Evolutionary conservation across 2,113 vertebrate species (phyloP).

Genomic region (Saiga tatarica): DNA sequence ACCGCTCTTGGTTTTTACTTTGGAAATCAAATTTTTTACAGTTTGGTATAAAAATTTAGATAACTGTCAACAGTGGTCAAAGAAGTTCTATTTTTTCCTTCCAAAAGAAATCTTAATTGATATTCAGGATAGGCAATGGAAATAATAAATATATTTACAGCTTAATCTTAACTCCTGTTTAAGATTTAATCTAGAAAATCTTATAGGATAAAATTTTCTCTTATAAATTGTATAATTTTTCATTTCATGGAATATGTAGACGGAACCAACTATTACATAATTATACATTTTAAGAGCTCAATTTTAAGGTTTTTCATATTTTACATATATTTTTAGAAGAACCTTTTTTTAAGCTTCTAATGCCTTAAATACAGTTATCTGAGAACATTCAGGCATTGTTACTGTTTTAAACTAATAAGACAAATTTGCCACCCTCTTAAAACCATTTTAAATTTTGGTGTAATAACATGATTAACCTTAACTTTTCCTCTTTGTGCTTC

Average conservation of each 20-base stretch:
- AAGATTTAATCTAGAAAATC: slow-evolving; percentile 13
- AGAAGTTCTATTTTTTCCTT: slow-evolving; percentile 1
- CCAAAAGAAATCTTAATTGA: slow-evolving; percentile 22
- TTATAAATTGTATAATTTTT: background rate
- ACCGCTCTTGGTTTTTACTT: background rate
- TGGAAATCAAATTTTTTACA: slow-evolving; percentile 25
- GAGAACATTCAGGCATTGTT: background rate
- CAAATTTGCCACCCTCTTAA: background rate
- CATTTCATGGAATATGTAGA: background rate
- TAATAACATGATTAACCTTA: background rate
- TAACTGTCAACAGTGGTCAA: background rate
- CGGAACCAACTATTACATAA: background rate
- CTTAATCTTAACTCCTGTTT: background rate
- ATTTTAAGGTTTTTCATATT: slow-evolving; percentile 7
- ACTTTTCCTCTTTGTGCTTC: background rate
- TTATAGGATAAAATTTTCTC: slow-evolving; percentile 27
- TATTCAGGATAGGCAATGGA: background rate
- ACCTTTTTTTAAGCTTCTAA: background rate
- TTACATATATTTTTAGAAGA: slow-evolving; percentile 11
- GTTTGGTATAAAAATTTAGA: background rate
- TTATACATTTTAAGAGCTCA: background rate
- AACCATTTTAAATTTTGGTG: background rate
- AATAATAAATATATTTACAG: slow-evolving; percentile 10
- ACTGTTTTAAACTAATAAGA: background rate
- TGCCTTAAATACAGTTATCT: background rate